Evolutionary conservation across 1,140 invertebrate genomes (phyloP).

Genomic region (Bombus turneri): DNA sequence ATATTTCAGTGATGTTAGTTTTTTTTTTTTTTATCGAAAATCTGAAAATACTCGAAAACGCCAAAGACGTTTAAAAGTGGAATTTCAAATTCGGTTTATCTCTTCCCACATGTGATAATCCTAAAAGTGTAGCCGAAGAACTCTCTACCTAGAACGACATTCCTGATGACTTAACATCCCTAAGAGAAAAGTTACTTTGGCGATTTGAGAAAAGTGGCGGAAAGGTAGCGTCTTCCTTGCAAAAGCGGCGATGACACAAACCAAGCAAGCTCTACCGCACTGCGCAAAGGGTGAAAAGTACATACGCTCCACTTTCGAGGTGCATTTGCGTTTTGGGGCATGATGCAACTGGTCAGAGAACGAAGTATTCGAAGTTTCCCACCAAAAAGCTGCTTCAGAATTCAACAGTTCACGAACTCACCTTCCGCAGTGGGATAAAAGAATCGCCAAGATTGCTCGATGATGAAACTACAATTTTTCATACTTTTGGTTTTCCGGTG

Average conservation of each 20-base stretch:
- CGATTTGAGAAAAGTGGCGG: not conserved
- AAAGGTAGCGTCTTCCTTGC: slow-evolving; percentile 7
- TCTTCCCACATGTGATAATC: no score
- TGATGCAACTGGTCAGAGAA: not conserved
- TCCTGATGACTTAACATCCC: slow-evolving; percentile 10
- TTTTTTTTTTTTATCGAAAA: not conserved
- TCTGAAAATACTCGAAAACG: no score
- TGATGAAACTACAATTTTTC: not conserved
- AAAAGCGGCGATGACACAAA: not conserved
- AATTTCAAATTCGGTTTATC: no score
- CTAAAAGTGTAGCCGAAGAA: no score
- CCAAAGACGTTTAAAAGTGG: no score
- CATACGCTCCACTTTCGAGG: slow-evolving; percentile 32
- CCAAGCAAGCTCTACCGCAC: slow-evolving; percentile 31
- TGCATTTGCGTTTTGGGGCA: slow-evolving; percentile 30
- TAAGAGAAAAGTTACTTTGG: slow-evolving; percentile 8
- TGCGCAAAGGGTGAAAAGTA: slow-evolving; percentile 44
- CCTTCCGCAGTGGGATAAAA: no score
- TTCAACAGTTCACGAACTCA: not conserved
- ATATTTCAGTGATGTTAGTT: not conserved
- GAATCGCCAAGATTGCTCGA: not conserved
- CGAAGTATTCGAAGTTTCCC: not conserved
- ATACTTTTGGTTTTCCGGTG: fast-evolving
- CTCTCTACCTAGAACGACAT: not conserved
- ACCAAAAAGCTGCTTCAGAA: not conserved